A percentile compares a stretch with the other conserved stretches of the same genome.
These are phyloP conservation scores for Bicyclus anynana DNA, from an alignment of 1,140 invertebrate species.

Conservation along the genomic window DNA sequence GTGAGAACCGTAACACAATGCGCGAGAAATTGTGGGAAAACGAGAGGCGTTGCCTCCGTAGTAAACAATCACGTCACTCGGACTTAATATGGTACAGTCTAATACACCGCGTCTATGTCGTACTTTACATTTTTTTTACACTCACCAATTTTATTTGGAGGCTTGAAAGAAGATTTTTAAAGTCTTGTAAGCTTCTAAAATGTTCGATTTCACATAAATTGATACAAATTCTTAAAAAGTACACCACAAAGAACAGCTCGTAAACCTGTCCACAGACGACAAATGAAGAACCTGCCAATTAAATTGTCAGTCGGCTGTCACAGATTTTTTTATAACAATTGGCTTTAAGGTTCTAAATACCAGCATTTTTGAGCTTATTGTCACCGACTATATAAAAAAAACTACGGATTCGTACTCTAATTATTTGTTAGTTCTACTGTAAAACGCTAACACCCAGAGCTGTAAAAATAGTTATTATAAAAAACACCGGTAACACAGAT, in stretches of 20 bases:
- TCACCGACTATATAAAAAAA: no score
- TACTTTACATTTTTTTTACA: conserved; percentile 27
- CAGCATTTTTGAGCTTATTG: no score
- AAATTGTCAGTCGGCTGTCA: no score
- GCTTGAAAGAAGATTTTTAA: conserved; percentile 28
- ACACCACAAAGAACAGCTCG: neutral
- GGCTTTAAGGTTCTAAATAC: no score
- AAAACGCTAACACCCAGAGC: no score
- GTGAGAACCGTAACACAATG: conserved; percentile 66
- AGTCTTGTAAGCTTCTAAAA: conserved; percentile 25
- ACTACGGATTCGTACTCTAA: no score
- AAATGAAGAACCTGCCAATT: no score
- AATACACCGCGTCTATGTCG: conserved; percentile 22
- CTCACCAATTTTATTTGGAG: conserved; percentile 42
- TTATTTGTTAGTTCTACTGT: no score
- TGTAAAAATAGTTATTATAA: neutral
- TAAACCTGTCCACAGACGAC: neutral
- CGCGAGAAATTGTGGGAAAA: conserved; percentile 69
- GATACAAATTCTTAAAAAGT: conserved; percentile 27
- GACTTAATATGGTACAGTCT: conserved; percentile 43
- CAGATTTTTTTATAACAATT: no score
- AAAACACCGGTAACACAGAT: no score
- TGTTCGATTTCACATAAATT: conserved; percentile 49
- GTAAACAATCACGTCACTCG: conserved; percentile 76
- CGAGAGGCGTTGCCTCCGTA: conserved; percentile 75